Percentiles rank a stretch among this genome's conserved stretches.
Conservation (phyloP, 2,113 vertebrate genomes). For the Theristicus caerulescens region DNA sequence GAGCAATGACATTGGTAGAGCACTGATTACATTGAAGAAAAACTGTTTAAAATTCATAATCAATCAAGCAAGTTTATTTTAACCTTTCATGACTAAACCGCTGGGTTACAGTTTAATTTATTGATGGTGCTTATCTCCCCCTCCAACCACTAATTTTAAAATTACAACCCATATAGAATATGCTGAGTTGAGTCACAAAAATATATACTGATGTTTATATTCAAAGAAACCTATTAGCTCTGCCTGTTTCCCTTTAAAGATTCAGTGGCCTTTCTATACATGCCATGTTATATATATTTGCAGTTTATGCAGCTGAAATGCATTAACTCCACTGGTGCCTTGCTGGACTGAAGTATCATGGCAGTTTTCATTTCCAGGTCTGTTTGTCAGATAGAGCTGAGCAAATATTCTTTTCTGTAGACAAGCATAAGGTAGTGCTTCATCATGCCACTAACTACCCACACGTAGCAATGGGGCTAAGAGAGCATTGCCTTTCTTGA, state of each 20-base stretch:
- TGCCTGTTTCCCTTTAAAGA: constrained; percentile 63
- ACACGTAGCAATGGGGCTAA: not conserved
- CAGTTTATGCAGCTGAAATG: constrained; percentile 34
- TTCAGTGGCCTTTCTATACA: constrained; percentile 53
- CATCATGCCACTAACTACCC: not conserved
- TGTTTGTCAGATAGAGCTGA: not conserved
- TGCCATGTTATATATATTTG: constrained; percentile 29
- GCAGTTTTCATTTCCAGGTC: not conserved
- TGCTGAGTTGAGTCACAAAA: constrained; percentile 69
- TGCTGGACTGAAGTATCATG: not conserved
- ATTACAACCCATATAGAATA: constrained; percentile 69
- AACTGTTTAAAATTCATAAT: constrained; percentile 85
- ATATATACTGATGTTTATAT: constrained; percentile 73
- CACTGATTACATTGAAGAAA: constrained; percentile 83
- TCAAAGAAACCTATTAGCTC: constrained; percentile 65
- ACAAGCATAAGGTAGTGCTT: not conserved
- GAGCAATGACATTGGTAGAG: constrained; percentile 77
- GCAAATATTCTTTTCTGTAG: not conserved
- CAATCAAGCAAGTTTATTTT: constrained; percentile 85
- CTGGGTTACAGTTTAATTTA: constrained; percentile 73
- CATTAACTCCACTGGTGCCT: constrained; percentile 49
- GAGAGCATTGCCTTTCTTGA: not conserved
- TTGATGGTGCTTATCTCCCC: constrained; percentile 71
- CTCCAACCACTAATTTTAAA: constrained; percentile 74
- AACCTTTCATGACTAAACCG: constrained; percentile 80